These are phyloP conservation scores for Meiosimyza decipiens DNA, from an alignment of 2,888 invertebrate species.

Conservation along the genomic window DNA sequence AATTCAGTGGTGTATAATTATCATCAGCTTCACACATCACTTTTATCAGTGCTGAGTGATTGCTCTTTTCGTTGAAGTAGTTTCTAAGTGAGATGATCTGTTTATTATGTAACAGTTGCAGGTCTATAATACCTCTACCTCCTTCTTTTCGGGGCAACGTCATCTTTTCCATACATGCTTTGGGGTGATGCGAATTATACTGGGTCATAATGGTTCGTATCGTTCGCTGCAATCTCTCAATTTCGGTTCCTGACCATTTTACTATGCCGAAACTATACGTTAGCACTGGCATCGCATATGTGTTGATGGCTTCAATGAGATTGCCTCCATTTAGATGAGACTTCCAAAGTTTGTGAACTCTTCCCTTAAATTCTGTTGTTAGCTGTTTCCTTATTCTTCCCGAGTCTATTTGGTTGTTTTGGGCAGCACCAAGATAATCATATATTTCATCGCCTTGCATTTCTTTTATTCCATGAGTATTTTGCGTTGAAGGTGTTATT, in stretches of 20 bases:
- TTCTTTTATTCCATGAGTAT: no score
- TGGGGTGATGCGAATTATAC: constrained; percentile 5
- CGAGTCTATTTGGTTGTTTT: no score
- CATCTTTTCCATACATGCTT: not conserved
- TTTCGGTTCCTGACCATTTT: constrained; percentile 17
- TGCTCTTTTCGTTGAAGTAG: not conserved
- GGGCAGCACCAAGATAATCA: no score
- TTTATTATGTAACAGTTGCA: not conserved
- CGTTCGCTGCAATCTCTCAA: not conserved
- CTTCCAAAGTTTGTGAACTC: not conserved
- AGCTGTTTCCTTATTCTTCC: no score
- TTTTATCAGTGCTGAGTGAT: no score
- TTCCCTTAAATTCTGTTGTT: not conserved
- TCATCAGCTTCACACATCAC: no score
- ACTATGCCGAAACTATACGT: constrained; percentile 9
- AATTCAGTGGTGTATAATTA: no score
- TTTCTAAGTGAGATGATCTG: not conserved
- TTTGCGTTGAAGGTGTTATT: not conserved
- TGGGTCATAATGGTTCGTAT: constrained; percentile 5
- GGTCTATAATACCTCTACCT: not conserved
- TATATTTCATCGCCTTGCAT: no score
- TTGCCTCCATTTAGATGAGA: constrained; percentile 15
- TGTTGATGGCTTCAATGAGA: constrained; percentile 9
- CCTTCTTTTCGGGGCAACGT: not conserved
- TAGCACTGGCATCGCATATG: not conserved